A percentile compares a stretch with the other conserved stretches of the same genome.
These are phyloP conservation scores for Athripsodes cinereus DNA, from an alignment of 2,888 invertebrate species.

Conservation along the genomic window DNA sequence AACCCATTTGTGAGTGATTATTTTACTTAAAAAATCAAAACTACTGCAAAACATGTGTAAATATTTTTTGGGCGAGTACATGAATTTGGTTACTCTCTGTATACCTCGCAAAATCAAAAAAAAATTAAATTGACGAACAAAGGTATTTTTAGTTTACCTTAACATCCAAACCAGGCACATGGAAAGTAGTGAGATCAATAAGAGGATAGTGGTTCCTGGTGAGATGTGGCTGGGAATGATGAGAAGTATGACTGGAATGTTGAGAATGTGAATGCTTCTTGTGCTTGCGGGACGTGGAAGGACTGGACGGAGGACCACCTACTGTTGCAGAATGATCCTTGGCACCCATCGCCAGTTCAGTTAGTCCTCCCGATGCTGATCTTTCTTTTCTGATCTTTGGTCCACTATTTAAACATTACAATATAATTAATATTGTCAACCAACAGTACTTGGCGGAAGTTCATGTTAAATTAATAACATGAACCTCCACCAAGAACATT, in stretches of 20 bases:
- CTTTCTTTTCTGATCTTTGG: conserved; percentile 68
- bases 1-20: too few relatives aligned
- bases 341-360: conserved; percentile 38
- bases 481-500: too few relatives aligned
- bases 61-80: too few relatives aligned
- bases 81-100: too few relatives aligned
- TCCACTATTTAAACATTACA: conserved; percentile 33
- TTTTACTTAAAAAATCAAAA: too few relatives aligned
- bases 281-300: conserved; percentile 32
- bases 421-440: too few relatives aligned
- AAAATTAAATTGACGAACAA: too few relatives aligned
- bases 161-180: conserved; percentile 86
- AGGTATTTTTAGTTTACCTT: too few relatives aligned
- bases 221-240: conserved; percentile 32
- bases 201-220: conserved; percentile 46
- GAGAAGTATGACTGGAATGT: conserved; percentile 26
- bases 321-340: conserved; percentile 27
- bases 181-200: conserved; percentile 79
- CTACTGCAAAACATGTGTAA: too few relatives aligned
- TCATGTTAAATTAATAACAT: too few relatives aligned
- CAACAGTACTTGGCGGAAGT: too few relatives aligned
- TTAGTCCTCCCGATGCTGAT: conserved; percentile 58
- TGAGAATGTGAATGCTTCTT: conserved; percentile 23
- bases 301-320: conserved; percentile 28
- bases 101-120: too few relatives aligned